Percentiles rank a stretch among this genome's conserved stretches.
Evolutionary conservation across 2,797 vertebrate species (phyloP).

Genomic region (Lacerta agilis): DNA sequence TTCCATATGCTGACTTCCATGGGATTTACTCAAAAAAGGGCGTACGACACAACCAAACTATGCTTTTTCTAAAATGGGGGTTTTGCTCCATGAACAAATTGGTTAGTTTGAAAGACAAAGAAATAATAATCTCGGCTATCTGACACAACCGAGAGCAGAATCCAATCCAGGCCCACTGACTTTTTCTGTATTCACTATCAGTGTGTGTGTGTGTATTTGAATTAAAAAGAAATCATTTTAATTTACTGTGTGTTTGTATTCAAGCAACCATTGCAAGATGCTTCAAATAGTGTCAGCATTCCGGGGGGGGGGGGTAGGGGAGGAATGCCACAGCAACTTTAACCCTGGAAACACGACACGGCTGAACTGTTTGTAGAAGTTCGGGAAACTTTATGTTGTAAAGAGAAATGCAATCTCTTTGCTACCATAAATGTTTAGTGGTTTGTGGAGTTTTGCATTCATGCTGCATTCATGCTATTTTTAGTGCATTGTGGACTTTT

Average conservation of each 20-base stretch:
- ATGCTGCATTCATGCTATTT: constrained; percentile 22
- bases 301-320: accelerated
- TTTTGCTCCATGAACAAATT: not conserved
- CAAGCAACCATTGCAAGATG: not conserved
- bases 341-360: not conserved
- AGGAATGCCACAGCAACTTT: not conserved
- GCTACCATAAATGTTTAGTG: constrained; percentile 17
- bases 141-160: constrained; percentile 14
- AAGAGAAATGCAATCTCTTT: constrained; percentile 21
- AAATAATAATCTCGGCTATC: not conserved
- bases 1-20: not conserved
- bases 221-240: not conserved
- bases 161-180: not conserved
- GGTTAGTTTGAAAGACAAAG: not conserved
- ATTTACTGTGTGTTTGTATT: not conserved
- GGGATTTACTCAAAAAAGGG: not conserved
- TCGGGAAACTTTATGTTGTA: constrained; percentile 6
- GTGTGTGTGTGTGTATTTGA: no score
- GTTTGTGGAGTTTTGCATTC: not conserved
- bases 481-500: constrained; percentile 2
- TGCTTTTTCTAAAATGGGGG: not conserved
- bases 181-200: not conserved
- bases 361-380: constrained; percentile 6
- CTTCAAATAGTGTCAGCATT: not conserved
- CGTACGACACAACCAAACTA: not conserved